Conservation (phyloP, 2,888 invertebrate species). For the Polylopha cassiicola region DNA sequence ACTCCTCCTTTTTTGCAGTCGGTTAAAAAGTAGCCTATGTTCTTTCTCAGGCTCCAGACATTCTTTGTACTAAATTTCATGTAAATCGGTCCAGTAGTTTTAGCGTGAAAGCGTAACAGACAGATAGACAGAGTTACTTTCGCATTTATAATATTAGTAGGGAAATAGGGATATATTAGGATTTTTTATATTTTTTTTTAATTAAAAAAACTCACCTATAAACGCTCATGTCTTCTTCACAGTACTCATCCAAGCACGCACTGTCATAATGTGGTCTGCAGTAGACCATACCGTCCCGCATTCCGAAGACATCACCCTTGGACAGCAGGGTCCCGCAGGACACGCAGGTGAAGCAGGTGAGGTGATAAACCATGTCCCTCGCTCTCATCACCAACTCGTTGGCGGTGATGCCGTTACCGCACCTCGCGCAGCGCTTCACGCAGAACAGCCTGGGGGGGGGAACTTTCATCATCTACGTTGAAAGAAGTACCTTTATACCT, state of each 20-base stretch:
- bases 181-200: too few relatives aligned
- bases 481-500: too few relatives aligned
- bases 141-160: too few relatives aligned
- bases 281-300: constrained; percentile 88
- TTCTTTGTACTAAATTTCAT: too few relatives aligned
- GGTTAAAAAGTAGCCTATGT: too few relatives aligned
- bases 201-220: constrained; percentile 46
- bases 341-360: constrained; percentile 92
- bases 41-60: too few relatives aligned
- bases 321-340: constrained; percentile 88
- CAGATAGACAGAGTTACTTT: too few relatives aligned
- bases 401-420: constrained; percentile 89
- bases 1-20: too few relatives aligned
- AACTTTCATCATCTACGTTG: too few relatives aligned
- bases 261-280: constrained; percentile 79
- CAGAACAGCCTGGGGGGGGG: constrained; percentile 85
- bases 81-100: too few relatives aligned
- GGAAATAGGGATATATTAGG: too few relatives aligned
- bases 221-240: constrained; percentile 76
- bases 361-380: constrained; percentile 90
- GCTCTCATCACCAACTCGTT: constrained; percentile 95
- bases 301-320: constrained; percentile 94
- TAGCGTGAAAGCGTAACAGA: too few relatives aligned
- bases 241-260: constrained; percentile 79
- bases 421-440: constrained; percentile 90